phyloP scores from a whole-genome alignment of 2,797 vertebrate genomes.

The Eurystomus glaucurus region DNA sequence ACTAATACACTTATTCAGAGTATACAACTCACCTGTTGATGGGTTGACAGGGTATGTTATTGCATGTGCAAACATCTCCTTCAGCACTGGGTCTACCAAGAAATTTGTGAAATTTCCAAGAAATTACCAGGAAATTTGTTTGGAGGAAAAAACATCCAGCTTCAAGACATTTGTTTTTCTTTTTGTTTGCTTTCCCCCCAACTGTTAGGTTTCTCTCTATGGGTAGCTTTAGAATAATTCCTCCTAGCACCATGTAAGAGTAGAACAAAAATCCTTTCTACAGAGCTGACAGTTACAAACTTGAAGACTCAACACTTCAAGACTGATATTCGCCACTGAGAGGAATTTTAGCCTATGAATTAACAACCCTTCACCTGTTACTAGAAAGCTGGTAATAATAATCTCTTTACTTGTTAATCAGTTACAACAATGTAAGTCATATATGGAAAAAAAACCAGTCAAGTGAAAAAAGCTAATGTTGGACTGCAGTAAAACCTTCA shows the following conservation, averaged over 20 bases:
- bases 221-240: background rate
- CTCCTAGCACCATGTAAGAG: background rate
- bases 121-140: background rate
- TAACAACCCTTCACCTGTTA: background rate
- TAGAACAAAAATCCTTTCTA: background rate
- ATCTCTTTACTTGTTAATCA: background rate
- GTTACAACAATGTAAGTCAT: background rate
- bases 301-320: background rate
- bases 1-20: background rate
- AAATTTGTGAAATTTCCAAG: background rate
- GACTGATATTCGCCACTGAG: background rate
- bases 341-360: background rate
- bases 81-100: background rate
- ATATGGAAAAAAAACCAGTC: background rate
- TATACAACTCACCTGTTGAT: rapidly evolving
- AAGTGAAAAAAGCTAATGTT: rapidly evolving
- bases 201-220: background rate
- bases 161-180: background rate
- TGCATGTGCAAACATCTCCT: background rate
- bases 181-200: background rate
- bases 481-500: background rate
- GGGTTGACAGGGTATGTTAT: rapidly evolving
- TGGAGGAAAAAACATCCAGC: background rate
- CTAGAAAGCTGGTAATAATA: background rate
- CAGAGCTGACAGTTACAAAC: background rate